These are phyloP conservation scores for Trypoxylon attenuatum DNA, from an alignment of 2,888 invertebrate species.

Conservation along the genomic window DNA sequence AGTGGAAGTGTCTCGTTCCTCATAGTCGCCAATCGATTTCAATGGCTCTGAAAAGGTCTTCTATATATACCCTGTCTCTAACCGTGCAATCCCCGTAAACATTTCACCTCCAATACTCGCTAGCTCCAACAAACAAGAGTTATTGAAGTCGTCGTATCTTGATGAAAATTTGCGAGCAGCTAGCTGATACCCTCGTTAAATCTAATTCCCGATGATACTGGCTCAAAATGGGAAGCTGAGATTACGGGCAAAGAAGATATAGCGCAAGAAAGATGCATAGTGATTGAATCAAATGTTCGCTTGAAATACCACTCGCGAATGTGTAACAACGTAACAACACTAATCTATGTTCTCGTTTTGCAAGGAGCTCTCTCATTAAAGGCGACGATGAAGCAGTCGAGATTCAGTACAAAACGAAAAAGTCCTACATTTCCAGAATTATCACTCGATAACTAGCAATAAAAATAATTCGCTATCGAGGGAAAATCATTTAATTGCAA, in stretches of 20 bases:
- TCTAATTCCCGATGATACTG: too few species aligned
- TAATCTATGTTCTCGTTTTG: not conserved
- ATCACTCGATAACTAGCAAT: constrained; percentile 19
- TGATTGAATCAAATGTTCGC: too few species aligned
- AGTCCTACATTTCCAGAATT: not conserved
- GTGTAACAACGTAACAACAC: too few species aligned
- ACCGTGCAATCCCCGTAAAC: too few species aligned
- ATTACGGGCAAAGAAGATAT: too few species aligned
- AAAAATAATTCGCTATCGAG: constrained; percentile 22
- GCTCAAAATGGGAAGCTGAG: too few species aligned
- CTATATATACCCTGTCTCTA: too few species aligned
- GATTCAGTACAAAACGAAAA: not conserved
- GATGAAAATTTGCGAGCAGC: not conserved
- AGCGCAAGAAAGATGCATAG: too few species aligned
- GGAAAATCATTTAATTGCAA: constrained; percentile 37
- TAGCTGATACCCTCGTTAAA: not conserved
- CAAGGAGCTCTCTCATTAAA: not conserved
- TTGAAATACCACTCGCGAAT: not conserved
- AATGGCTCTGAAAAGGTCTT: too few species aligned
- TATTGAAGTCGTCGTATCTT: not conserved
- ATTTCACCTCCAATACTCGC: too few species aligned
- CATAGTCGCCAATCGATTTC: constrained; percentile 50
- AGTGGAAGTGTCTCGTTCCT: too few species aligned
- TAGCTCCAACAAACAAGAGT: not conserved
- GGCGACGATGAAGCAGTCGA: not conserved